Percentiles rank a stretch among this genome's conserved stretches.
These are phyloP conservation scores for Cinclus cinclus DNA, from an alignment of 2,113 vertebrate species.

Conservation along the genomic window DNA sequence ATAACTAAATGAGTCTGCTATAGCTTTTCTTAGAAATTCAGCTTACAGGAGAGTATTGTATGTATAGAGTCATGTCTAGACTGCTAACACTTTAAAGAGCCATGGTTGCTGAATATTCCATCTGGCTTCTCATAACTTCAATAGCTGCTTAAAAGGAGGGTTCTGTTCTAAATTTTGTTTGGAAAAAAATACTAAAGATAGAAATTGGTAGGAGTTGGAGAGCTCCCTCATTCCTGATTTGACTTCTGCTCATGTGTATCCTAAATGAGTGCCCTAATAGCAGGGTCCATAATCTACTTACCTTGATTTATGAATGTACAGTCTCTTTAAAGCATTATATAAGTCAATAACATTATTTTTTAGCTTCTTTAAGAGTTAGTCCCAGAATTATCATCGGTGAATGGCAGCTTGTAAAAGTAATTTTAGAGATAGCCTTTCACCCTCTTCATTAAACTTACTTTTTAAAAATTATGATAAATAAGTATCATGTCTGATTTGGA, in stretches of 20 bases:
- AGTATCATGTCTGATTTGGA: not conserved
- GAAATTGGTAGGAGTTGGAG: not conserved
- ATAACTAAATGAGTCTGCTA: not conserved
- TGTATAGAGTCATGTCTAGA: not conserved
- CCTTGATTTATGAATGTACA: not conserved
- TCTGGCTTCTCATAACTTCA: not conserved
- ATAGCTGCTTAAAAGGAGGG: not conserved
- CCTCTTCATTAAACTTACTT: not conserved
- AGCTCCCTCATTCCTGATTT: not conserved
- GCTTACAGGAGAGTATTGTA: fast-evolving
- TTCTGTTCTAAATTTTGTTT: not conserved
- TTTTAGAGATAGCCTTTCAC: not conserved
- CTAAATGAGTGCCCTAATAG: not conserved
- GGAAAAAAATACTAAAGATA: not conserved
- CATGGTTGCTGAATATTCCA: not conserved
- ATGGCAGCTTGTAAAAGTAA: not conserved
- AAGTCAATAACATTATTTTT: not conserved
- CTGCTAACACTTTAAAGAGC: fast-evolving
- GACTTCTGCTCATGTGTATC: not conserved
- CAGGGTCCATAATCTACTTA: not conserved
- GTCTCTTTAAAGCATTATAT: not conserved
- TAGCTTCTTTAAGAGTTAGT: not conserved
- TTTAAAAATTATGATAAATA: not conserved
- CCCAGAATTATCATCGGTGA: not conserved
- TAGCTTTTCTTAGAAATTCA: not conserved